Evolutionary conservation across 1,140 invertebrate species (phyloP), one percentile per base, ranked within the genome.

Genomic region (Psix sp.): DNA sequence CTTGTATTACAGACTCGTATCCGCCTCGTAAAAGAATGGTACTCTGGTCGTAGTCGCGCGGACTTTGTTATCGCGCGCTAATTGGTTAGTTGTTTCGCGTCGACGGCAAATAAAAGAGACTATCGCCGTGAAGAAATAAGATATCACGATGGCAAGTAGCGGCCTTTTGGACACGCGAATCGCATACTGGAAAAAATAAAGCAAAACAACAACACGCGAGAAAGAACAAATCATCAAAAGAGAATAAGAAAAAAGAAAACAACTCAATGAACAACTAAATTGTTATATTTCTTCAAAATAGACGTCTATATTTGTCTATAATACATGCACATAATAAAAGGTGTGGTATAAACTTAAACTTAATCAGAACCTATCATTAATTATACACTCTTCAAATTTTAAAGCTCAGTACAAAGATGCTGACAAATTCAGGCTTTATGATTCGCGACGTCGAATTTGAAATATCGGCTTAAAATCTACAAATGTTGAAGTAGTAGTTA

Each of bases 241-340:
- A 45, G 10, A 29, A 45, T 10, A 45, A 45, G 9, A 5, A n/a
- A 18, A 46, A 51, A 51, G 18, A 38, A 38, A 17, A 38, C 2
- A 51, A 51, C 43, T 63, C 57, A 46, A 72, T 51, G 43, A 74
- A 76, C 52, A 76, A 77, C 43, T 70, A 71, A 71, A 70, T 40
- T 48, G 35, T 52, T 38, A 24, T 2, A 7, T 10, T 17, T 63
- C 1, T 66, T 56, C 56, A 56, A 56, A 66, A 66, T 66, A 54
- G 15, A 66, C 48, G 40, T 56, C 31, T 66, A 40, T 66, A 66
- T 56, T 66, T 66, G 4, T 56, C 40, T 66, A 59, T 71, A 67
- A 54, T 76, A 72, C 63, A 66, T 66, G 62, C 51, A 66, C 49
- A 67, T 80, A 77, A 75, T 79, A 76, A 75, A 76, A 76, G 56